Evolutionary conservation across 2,113 vertebrate species (phyloP), one percentile per base, ranked within the genome.

Genomic region (Syngnathus typhle): DNA sequence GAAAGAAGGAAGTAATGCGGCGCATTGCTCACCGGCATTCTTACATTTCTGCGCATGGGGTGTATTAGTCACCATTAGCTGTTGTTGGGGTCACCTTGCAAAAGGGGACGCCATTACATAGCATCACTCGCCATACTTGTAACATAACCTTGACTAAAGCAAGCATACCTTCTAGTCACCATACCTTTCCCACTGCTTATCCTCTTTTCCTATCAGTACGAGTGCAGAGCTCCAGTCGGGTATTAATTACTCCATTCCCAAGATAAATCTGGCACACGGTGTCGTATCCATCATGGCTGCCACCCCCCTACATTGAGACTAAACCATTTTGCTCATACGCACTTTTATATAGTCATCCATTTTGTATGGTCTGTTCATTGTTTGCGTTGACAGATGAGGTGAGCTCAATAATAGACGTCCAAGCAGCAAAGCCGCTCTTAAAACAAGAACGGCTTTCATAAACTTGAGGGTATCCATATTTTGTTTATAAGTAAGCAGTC

Each of bases 221-320:
- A 93, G 88, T 87, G 84, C 91, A 93, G 91, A 90, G 92, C 93
- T 91, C 91, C 92, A 89, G 86, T 89, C 88, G 88, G 86, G 90
- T 93, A 91, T 91, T 91, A 91, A 93, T 95, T 94, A 93, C 93
- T 94, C 89, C 87, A 94, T 94, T 94, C 94, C 92, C 90, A 93
- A 94, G 93, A 94, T 94, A 93, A 93, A 94, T 94, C 92, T 92
- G 85, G 88, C 90, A 86, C 89, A 88, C 89, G 80, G 85, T 89
- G 89, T 92, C 88, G 91, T 91, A 95, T 95, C 92, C 92, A 94
- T 95, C 93, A 95, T 85, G 69, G 76, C 89, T 94, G 93, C 93
- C 92, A 92, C 87, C 88, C 90, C 90, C 88, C 86, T 90, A 91
- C 91, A 87, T 84, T 82, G 82, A 89, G 91, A 91, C 89, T 90